phyloP scores from a whole-genome alignment of 2,113 vertebrate genomes.

The Notechis scutatus region DNA sequence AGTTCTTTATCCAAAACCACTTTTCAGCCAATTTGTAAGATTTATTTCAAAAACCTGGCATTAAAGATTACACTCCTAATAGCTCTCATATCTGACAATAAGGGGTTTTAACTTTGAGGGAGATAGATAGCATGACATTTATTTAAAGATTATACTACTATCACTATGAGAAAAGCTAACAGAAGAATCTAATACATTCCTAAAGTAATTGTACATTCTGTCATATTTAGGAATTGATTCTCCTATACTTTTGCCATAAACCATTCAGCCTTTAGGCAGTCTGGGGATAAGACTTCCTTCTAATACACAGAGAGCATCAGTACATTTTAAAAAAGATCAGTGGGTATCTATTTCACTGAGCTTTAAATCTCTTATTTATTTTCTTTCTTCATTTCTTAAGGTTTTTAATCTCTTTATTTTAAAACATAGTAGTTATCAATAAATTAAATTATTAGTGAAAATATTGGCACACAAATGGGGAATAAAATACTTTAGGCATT shows the following conservation, averaged over 20 bases:
- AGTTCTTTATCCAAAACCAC: not conserved
- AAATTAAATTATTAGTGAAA: not conserved
- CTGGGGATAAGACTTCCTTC: not conserved
- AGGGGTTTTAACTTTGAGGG: not conserved
- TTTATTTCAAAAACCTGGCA: not conserved
- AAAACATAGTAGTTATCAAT: not conserved
- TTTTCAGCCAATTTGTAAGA: not conserved
- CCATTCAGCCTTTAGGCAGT: not conserved
- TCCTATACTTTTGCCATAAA: not conserved
- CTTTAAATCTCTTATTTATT: not conserved
- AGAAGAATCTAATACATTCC: not conserved
- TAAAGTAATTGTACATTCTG: not conserved
- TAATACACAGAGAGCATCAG: not conserved
- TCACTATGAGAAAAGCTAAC: not conserved
- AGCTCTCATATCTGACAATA: not conserved
- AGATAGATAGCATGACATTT: not conserved
- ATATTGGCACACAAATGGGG: not conserved
- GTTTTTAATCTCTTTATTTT: not conserved
- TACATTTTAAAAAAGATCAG: not conserved
- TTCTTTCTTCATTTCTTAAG: not conserved
- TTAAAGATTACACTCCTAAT: not conserved
- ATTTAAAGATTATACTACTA: not conserved
- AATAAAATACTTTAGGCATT: not conserved
- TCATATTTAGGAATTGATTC: not conserved
- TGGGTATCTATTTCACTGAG: not conserved